These are phyloP conservation scores for Galbula dea DNA, from an alignment of 2,113 vertebrate genomes.

Conservation along the genomic window DNA sequence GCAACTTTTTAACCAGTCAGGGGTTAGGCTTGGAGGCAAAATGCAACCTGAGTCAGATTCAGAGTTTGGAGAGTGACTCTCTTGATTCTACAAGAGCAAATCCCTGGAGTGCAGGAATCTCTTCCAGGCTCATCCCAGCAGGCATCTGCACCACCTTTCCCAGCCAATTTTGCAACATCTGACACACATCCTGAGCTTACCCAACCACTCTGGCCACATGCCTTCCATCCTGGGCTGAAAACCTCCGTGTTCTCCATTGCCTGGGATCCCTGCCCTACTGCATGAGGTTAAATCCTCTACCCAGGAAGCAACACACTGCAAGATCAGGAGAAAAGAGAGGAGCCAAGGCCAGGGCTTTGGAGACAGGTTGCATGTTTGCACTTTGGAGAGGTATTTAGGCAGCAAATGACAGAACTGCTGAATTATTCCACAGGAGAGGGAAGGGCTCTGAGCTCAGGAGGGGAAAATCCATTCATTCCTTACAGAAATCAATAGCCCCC, in stretches of 20 bases:
- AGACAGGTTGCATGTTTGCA: not conserved
- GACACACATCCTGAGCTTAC: not conserved
- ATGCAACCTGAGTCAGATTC: not conserved
- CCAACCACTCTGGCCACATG: rapidly evolving
- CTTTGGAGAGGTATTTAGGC: not conserved
- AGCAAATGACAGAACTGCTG: not conserved
- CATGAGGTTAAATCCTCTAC: not conserved
- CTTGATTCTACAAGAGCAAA: not conserved
- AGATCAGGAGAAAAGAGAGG: not conserved
- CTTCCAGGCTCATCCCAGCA: not conserved
- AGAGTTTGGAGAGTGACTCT: too few relatives aligned
- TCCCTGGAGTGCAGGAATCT: not conserved
- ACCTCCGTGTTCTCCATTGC: not conserved
- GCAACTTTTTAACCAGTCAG: not conserved
- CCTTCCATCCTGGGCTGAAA: not conserved
- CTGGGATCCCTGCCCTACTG: not conserved
- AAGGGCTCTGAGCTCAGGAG: not conserved
- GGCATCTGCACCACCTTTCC: not conserved
- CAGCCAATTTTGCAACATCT: not conserved
- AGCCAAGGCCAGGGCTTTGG: not conserved
- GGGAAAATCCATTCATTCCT: slow-evolving; percentile 44
- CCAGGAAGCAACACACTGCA: not conserved
- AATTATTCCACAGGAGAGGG: not conserved
- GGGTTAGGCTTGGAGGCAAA: not conserved
- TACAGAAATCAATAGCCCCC: slow-evolving; percentile 27